These are phyloP conservation scores for Podargus strigoides DNA, from an alignment of 2,797 vertebrate genomes.

Conservation along the genomic window DNA sequence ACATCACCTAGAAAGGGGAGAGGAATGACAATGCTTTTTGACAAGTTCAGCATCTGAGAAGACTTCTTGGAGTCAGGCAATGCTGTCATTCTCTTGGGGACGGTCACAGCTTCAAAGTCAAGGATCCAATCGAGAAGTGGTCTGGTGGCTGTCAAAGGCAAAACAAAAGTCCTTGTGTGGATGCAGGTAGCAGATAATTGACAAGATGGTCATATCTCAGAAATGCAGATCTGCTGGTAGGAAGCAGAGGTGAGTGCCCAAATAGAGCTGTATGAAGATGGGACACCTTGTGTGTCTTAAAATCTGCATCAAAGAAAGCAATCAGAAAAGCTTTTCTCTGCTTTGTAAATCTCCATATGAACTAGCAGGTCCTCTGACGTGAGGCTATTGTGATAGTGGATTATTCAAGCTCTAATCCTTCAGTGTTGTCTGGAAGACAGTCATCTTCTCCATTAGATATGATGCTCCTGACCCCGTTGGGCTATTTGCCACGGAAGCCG, in stretches of 20 bases:
- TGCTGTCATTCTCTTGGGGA: background rate
- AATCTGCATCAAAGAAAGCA: background rate
- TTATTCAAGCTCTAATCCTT: background rate
- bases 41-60: background rate
- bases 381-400: background rate
- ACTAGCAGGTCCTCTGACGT: background rate
- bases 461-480: background rate
- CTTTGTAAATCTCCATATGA: background rate
- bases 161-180: background rate
- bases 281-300: background rate
- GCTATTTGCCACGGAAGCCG: background rate
- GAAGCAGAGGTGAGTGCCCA: background rate
- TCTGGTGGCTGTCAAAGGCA: background rate
- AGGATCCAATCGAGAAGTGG: background rate
- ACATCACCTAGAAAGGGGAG: background rate
- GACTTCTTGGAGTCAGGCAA: slow-evolving; percentile 1
- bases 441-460: background rate
- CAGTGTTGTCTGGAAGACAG: background rate
- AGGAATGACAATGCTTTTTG: background rate
- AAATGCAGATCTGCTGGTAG: background rate
- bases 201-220: background rate
- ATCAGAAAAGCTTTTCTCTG: background rate
- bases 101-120: background rate
- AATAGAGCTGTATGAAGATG: background rate
- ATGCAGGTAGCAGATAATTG: background rate